Evolutionary conservation across 1,140 invertebrate genomes (phyloP), one percentile per base, ranked within the genome.

Genomic region (Idris sp.): DNA sequence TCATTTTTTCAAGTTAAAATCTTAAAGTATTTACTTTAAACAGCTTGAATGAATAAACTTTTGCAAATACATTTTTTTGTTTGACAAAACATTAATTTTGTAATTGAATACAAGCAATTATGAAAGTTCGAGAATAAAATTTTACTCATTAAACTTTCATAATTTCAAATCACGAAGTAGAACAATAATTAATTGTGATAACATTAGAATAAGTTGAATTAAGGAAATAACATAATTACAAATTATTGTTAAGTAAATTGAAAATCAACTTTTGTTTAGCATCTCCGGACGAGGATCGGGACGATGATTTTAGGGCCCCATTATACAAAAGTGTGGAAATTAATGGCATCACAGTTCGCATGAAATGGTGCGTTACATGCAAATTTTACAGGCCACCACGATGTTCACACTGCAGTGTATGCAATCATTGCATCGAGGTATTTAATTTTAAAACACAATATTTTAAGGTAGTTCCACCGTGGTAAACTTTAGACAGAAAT

Each of bases 351-450:
- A 98, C 96, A 10, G 97, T 99, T 30, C 92, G 97, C 65, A 99
- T 99, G 97, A 99, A 99, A 89, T 99, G 98, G 98, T 99, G 98
- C 88, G 93, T 97, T 54, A 99, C 98, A 1, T 99, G 98, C 89
- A 97, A 99, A 89, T 99, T 99, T 90, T 99, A 99, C 88, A 91
- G 98, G 79, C 97, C 98, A 82, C 98, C 98, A 54, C 91, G 98
- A 84, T 99, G 97, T 89, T 99, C 97, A 43, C 98, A 99, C 89
- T 99, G 98, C 88, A 98, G 96, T 81, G 97, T 99, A 44, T 99
- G 98, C 89, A 97, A 99, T 90, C 96, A 96, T 82, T 99, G 98
- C 88, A 98, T 99, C 85, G 97, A 99, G 92, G 97, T 98, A 87
- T 89, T 40, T 44, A 13, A n/a, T n/a, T n/a, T n/a, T n/a, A n/a